phyloP scores from a whole-genome alignment of 2,113 vertebrate genomes.

The Collichthys lucidus region DNA sequence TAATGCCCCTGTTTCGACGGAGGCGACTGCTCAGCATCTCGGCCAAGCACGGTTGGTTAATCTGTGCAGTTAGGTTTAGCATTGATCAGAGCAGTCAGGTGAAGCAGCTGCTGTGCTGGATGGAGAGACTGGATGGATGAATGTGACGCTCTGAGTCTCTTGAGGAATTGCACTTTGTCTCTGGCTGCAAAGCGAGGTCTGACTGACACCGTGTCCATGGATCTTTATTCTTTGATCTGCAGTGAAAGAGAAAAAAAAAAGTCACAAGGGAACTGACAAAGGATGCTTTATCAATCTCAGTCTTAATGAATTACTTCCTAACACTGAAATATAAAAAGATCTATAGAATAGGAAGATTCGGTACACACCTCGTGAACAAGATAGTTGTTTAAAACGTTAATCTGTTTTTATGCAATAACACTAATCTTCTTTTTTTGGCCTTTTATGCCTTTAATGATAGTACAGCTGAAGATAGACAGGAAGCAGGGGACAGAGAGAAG shows the following conservation, averaged over 20 bases:
- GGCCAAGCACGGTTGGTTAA: background rate
- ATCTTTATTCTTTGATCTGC: constrained; percentile 83
- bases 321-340: background rate
- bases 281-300: background rate
- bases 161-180: constrained; percentile 73
- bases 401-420: background rate
- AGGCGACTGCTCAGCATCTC: background rate
- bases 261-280: background rate
- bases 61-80: constrained; percentile 33
- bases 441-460: no score
- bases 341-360: no score
- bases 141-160: constrained; percentile 26
- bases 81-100: constrained; percentile 24
- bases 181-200: constrained; percentile 38
- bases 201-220: constrained; percentile 2
- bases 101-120: constrained; percentile 28
- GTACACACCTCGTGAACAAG: background rate
- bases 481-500: no score
- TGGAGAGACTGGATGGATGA: constrained; percentile 44
- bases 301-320: background rate
- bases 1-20: background rate
- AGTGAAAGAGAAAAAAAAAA: background rate
- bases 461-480: no score
- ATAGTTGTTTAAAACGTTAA: background rate
- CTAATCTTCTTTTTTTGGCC: background rate